Conservation (phyloP, 2,797 vertebrate species). For the Pantherophis vulpinus region DNA sequence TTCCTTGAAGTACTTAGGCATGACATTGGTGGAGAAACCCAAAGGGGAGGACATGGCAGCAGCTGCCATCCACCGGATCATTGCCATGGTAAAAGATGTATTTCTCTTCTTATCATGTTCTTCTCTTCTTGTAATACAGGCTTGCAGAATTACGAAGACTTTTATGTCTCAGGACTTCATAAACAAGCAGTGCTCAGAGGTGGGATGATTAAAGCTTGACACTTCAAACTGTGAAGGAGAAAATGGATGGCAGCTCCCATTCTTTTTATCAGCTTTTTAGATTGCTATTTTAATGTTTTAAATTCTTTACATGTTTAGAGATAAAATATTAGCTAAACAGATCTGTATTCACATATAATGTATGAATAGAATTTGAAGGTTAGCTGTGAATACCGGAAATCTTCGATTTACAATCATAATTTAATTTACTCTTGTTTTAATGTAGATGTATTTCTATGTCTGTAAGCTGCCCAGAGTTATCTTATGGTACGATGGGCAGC, state of each 20-base stretch:
- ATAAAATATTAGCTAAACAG: not conserved
- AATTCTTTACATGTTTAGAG: not conserved
- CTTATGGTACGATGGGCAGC: not conserved
- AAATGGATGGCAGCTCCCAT: not conserved
- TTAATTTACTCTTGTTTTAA: not conserved
- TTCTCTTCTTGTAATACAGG: not conserved
- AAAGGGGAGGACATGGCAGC: constrained; percentile 93
- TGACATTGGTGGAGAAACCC: constrained; percentile 89
- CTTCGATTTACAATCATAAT: not conserved
- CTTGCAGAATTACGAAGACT: not conserved
- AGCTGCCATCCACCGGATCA: constrained; percentile 85
- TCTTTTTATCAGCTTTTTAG: not conserved
- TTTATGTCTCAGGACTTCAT: not conserved
- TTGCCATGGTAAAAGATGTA: constrained; percentile 78
- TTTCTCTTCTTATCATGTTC: not conserved
- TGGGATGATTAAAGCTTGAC: not conserved
- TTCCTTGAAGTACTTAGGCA: constrained; percentile 89
- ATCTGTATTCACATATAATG: too few species aligned
- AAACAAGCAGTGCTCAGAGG: rapidly evolving
- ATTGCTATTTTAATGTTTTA: not conserved
- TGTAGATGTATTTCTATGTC: not conserved
- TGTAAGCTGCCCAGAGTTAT: not conserved
- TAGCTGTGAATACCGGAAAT: not conserved
- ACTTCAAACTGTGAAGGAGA: not conserved
- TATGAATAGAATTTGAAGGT: not conserved